Evolutionary conservation across 2,888 invertebrate genomes (phyloP), one percentile per base, ranked within the genome.

Genomic region (Rhagium mordax): DNA sequence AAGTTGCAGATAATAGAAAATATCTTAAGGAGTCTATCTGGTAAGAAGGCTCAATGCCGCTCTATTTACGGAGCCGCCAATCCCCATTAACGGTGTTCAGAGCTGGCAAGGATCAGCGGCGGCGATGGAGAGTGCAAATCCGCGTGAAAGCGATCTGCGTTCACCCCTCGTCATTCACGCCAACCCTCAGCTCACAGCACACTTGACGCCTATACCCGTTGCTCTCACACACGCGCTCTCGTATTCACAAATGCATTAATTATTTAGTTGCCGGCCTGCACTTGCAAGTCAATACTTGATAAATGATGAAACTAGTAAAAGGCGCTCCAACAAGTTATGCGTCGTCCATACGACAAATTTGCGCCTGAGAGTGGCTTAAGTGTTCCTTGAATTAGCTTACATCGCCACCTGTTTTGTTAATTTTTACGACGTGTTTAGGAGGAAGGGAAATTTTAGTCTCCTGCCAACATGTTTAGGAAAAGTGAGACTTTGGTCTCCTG

Each of bases 31-130:
- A 79, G 79, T 78, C 78, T 79, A 74, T 78, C 78, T 71, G 79
- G 79, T 74, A 76, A 76, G 74, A 74, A 86, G 86, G 87, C 86
- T 87, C 86, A 87, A 87, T 87, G 86, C 85, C 87, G 87, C 86
- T 87, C 86, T 87, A 87, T 87, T 87, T 87, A 86, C 86, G 85
- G 85, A 86, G 85, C 86, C 87, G 86, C 86, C 87, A 86, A 87
- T 87, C 87, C 87, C 87, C 86, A 87, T 87, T 87, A 87, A 85
- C 84, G 83, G 80, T 83, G 83, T 84, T 84, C 83, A 82, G 84
- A 83, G 80, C 83, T 78, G 80, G 81, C 82, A 84, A 83, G 84
- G 83, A 84, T 85, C 85, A 84, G 83, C 82, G 84, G 82, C 83
- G 78, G 76, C 79, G 81, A 82, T 81, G 82, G 78, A 81, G 76